A percentile compares a stretch with the other conserved stretches of the same genome.
These are phyloP conservation scores for Enteromius argenteus DNA, from an alignment of 2,797 vertebrate species.

Conservation along the genomic window DNA sequence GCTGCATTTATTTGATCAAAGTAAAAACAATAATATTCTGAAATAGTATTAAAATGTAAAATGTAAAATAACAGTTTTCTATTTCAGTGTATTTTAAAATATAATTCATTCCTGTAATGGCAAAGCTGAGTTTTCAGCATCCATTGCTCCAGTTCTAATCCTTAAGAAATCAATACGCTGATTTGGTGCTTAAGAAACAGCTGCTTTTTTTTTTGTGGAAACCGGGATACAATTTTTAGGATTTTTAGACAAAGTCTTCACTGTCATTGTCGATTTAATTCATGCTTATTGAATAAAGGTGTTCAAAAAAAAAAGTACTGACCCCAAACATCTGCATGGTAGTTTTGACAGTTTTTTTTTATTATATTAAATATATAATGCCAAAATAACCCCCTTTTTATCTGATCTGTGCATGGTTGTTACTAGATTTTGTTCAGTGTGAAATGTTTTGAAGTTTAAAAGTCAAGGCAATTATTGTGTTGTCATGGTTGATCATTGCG, in stretches of 20 bases:
- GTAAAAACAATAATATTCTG: neutral
- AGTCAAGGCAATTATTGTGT: slow-evolving; percentile 39
- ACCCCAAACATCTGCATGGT: neutral
- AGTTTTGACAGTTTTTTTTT: neutral
- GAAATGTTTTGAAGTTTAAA: slow-evolving; percentile 27
- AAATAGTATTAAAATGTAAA: neutral
- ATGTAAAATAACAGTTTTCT: neutral
- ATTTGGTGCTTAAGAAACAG: neutral
- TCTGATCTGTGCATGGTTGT: neutral
- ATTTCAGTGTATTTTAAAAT: neutral
- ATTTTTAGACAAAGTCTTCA: neutral
- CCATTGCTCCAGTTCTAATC: neutral
- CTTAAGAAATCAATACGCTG: neutral
- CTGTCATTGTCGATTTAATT: neutral
- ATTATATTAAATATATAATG: neutral
- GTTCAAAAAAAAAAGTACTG: neutral
- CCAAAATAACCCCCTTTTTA: neutral
- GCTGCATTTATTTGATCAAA: neutral
- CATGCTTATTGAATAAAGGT: neutral
- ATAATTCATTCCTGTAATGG: neutral
- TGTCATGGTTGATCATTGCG: slow-evolving; percentile 14
- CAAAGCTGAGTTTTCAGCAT: neutral
- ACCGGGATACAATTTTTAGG: neutral
- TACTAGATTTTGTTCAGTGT: neutral
- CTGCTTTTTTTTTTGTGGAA: neutral